Evolutionary conservation across 1,140 invertebrate genomes (phyloP).

Genomic region (Drosophila pectinifera): DNA sequence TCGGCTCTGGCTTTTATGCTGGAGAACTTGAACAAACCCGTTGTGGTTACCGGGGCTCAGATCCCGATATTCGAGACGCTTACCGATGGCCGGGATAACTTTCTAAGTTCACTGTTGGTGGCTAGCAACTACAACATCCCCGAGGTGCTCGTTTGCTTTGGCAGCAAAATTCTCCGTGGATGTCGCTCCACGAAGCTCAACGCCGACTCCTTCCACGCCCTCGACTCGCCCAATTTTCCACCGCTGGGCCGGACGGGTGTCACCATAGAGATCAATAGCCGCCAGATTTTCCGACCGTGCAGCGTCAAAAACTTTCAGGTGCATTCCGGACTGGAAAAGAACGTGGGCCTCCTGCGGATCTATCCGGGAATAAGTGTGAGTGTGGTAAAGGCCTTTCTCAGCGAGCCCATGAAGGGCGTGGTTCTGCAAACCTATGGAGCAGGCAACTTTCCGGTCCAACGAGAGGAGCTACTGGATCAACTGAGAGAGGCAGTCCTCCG

Average conservation of each 20-base stretch:
- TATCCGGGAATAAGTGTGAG: constrained; percentile 95
- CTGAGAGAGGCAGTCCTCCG: constrained; percentile 90
- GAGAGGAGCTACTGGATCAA: constrained; percentile 91
- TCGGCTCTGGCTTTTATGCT: constrained; percentile 98
- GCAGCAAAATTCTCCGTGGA: constrained; percentile 94
- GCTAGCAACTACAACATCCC: constrained; percentile 95
- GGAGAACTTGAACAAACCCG: constrained; percentile 96
- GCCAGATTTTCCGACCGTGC: constrained; percentile 90
- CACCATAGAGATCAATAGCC: constrained; percentile 90
- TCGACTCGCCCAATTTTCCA: constrained; percentile 93
- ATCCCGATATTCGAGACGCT: constrained; percentile 95
- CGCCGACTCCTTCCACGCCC: constrained; percentile 93
- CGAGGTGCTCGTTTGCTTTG: constrained; percentile 96
- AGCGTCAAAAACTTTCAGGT: constrained; percentile 90
- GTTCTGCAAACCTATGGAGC: constrained; percentile 96
- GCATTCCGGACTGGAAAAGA: constrained; percentile 90
- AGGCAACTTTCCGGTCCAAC: constrained; percentile 95
- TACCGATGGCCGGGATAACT: constrained; percentile 96
- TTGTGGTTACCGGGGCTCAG: constrained; percentile 95
- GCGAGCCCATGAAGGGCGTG: constrained; percentile 93
- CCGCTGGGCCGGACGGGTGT: constrained; percentile 93
- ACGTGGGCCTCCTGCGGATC: constrained; percentile 93
- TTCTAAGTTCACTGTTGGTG: constrained; percentile 94
- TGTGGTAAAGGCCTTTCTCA: constrained; percentile 91
- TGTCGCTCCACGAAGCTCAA: constrained; percentile 94